phyloP scores from a whole-genome alignment of 2,113 vertebrate species.

The Camelus bactrianus region DNA sequence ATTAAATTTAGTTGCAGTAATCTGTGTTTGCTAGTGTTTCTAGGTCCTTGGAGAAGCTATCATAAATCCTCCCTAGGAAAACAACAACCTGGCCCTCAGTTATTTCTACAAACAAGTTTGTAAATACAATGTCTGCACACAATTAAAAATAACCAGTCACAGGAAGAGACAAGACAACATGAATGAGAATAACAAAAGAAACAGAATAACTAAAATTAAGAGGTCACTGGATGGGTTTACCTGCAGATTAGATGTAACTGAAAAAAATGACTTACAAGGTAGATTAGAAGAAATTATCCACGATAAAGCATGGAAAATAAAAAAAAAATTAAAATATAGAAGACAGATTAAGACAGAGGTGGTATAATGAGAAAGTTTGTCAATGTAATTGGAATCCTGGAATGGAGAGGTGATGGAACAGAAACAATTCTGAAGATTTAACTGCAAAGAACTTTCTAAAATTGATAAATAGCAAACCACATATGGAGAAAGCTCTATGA shows the following conservation, averaged over 20 bases:
- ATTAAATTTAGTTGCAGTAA: neutral
- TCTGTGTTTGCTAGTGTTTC: conserved; percentile 7
- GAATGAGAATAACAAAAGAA: conserved; percentile 25
- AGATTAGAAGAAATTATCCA: neutral
- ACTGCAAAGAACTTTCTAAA: neutral
- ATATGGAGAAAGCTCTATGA: neutral
- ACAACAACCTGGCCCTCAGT: neutral
- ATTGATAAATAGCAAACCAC: neutral
- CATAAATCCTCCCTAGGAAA: neutral
- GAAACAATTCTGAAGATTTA: conserved; percentile 8
- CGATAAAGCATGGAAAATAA: neutral
- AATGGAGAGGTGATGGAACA: neutral
- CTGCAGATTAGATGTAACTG: neutral
- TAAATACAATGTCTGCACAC: neutral
- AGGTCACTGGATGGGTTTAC: neutral
- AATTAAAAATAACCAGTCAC: conserved; percentile 19
- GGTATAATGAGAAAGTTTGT: neutral
- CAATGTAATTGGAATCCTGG: neutral
- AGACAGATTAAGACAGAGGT: neutral
- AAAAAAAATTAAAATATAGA: neutral
- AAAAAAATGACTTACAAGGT: neutral
- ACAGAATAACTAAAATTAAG: neutral
- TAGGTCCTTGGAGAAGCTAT: neutral
- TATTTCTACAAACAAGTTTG: conserved; percentile 27
- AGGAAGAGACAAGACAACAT: neutral